A percentile compares a stretch with the other conserved stretches of the same genome.
Evolutionary conservation across 1,140 invertebrate genomes (phyloP).

Genomic region (Drosophila obscura): DNA sequence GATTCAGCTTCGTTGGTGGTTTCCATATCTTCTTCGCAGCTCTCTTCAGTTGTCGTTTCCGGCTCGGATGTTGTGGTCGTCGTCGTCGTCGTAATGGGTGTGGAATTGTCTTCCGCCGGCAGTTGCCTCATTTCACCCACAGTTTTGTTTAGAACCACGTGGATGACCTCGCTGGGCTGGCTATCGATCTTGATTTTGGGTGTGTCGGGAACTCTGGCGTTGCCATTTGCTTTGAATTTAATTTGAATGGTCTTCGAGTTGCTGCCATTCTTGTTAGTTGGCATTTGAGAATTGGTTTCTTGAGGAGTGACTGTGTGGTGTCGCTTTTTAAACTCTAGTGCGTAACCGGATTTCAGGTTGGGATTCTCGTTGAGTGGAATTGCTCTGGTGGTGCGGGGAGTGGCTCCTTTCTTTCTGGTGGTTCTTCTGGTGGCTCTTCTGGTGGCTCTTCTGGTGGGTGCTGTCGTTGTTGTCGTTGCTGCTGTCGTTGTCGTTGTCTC

Average conservation of each 20-base stretch:
- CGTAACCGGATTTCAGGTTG: no score
- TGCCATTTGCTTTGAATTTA: conserved; percentile 12
- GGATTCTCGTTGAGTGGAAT: no score
- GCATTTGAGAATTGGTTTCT: no score
- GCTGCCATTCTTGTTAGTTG: background rate
- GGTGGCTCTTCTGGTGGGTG: background rate
- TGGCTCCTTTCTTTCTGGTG: no score
- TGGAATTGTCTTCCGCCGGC: conserved; percentile 18
- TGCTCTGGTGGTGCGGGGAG: no score
- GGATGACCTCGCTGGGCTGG: conserved; percentile 57
- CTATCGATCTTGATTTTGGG: conserved; percentile 60
- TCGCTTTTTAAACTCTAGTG: no score
- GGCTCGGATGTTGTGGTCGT: conserved; percentile 25
- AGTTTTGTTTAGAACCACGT: conserved; percentile 44
- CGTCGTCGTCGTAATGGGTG: background rate
- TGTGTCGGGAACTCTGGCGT: conserved; percentile 48
- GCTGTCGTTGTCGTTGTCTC: conserved; percentile 6
- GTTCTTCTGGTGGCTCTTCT: no score
- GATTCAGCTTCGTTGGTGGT: conserved; percentile 9
- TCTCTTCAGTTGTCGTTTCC: conserved; percentile 38
- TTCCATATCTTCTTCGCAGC: conserved; percentile 36
- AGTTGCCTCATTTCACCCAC: conserved; percentile 13
- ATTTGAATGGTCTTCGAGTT: conserved; percentile 11
- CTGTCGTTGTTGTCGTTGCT: no score
- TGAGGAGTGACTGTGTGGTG: no score